Evolutionary conservation across 53 echinoderm and acorn worm species (phyloP).

Genomic region (Zoroaster sp.): DNA sequence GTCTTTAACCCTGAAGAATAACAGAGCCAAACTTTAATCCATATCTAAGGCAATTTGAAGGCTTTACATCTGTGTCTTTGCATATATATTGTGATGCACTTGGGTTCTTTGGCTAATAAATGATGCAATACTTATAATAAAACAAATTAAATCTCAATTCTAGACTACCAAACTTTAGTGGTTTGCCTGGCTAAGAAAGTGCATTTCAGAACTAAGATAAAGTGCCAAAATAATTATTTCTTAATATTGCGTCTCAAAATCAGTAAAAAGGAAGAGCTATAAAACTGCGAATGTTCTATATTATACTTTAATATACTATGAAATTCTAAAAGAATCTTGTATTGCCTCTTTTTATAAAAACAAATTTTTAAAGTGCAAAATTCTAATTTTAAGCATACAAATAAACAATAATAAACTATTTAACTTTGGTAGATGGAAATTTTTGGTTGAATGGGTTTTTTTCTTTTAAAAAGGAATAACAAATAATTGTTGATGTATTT

Average conservation of each 20-base stretch:
- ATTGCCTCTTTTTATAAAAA: conserved; percentile 3
- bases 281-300: not conserved
- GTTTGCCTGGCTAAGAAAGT: not conserved
- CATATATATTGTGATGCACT: not conserved
- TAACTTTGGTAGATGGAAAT: not conserved
- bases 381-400: not conserved
- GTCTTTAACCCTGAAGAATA: not conserved
- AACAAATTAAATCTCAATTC: not conserved
- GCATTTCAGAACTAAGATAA: conserved; percentile 39
- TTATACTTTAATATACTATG: not conserved
- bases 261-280: not conserved
- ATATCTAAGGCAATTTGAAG: too few relatives aligned
- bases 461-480: not conserved
- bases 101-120: conserved; percentile 12
- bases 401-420: not conserved
- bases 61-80: not conserved
- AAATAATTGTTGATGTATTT: not conserved
- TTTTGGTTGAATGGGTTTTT: not conserved
- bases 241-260: not conserved
- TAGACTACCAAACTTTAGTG: too few relatives aligned
- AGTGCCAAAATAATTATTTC: not conserved
- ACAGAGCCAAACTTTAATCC: too few relatives aligned
- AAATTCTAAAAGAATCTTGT: not conserved
- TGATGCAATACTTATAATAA: not conserved
- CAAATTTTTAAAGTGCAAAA: not conserved